Base-by-base conservation (phyloP, 1,140 invertebrate genomes). In the Rhopalosiphum padi region DNA sequence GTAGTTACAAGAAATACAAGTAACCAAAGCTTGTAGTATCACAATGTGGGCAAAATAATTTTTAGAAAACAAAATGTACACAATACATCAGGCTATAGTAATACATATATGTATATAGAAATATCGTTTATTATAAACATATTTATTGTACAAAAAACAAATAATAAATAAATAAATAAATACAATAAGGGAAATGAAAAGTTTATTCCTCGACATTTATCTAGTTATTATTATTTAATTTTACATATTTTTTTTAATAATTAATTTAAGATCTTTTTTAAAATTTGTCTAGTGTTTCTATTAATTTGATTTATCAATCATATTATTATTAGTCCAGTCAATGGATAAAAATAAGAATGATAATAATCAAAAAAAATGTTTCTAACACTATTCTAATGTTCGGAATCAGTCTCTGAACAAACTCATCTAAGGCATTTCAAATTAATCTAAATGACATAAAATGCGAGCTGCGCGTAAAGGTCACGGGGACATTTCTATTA, bases 1-100 rank as follows among this genome's bases (percentile, higher is more conserved):
- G 77, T 93, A 93, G 68, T 85, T 25, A 43, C 86, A 93, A 93
- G 91, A 53, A 83, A 86, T 93, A 85, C 91, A 93, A 93, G 77
- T 93, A 93, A 86, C 48, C 68, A 93, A 93, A 93, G 91, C 91
- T 93, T 93, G 90, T 85, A 93, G 77, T 93, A 93, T 93, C 91
- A 93, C 91, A 93, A 93, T 93, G 48, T 85, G 48, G 48, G 68
- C 90, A 82, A 91, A 91, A 48, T 83, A 37, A 51, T 83, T 48
- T 82, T 85, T 53, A 86, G 22, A 82, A 83, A 92, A 93, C 82
- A 93, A 92, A 83, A 92, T 83, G 30, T 92, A 83, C 90, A 92
- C 90, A 82, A 91, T 91, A 82, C 60, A 83, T 82, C 68, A 83
- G 43, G 90, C 77, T 77, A 88, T 77, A 91, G 15, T 91, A 43